A percentile compares a stretch with the other conserved stretches of the same genome.
Evolutionary conservation across 2,888 invertebrate species (phyloP).

Genomic region (Troides aeacus): DNA sequence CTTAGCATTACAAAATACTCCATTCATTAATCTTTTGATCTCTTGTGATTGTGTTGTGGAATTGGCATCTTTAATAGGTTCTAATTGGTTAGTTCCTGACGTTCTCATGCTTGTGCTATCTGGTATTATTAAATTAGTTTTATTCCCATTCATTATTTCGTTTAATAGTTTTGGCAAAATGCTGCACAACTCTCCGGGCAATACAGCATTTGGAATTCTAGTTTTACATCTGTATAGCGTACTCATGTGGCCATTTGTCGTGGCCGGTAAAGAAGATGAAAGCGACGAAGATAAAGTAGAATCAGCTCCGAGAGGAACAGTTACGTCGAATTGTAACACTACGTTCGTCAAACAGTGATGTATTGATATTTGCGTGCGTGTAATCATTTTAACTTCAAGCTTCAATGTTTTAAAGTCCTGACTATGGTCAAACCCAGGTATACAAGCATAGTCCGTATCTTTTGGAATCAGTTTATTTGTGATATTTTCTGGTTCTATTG

Average conservation of each 20-base stretch:
- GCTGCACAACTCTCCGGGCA: conserved; percentile 67
- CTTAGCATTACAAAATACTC: background rate
- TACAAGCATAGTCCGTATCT: conserved; percentile 25
- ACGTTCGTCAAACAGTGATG: conserved; percentile 61
- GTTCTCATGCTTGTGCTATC: background rate
- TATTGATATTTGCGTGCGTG: conserved; percentile 53
- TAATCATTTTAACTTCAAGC: conserved; percentile 52
- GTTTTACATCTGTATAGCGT: conserved; percentile 61
- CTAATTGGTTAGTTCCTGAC: background rate
- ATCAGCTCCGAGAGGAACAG: conserved; percentile 40
- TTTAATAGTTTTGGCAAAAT: conserved; percentile 59
- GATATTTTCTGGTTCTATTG: conserved; percentile 43
- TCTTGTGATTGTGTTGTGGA: background rate
- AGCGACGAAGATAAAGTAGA: conserved; percentile 35
- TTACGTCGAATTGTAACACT: conserved; percentile 61
- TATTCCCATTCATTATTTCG: conserved; percentile 1
- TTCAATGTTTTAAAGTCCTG: conserved; percentile 39
- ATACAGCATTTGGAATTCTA: conserved; percentile 55
- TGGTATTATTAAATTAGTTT: background rate
- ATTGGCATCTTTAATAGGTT: background rate
- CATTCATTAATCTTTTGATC: conserved; percentile 1
- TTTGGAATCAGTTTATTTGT: conserved; percentile 6
- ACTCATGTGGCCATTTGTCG: conserved; percentile 44
- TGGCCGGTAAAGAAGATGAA: conserved; percentile 45
- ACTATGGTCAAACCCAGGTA: conserved; percentile 57